Base-by-base conservation (phyloP, 1,140 invertebrate genomes). In the Thalassaphorura encarpata region DNA sequence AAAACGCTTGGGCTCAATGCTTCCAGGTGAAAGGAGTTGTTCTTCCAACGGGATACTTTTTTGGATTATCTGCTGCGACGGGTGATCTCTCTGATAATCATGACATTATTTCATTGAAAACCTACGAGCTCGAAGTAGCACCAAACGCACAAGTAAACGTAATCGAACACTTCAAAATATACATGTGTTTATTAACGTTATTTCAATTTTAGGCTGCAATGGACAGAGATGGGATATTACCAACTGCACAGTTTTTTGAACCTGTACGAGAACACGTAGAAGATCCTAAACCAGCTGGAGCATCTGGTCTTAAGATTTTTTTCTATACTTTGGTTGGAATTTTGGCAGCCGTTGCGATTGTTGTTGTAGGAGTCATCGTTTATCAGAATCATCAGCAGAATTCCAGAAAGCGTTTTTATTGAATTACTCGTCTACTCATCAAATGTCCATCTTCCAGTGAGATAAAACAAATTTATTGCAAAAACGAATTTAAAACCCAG, bases 61-160 rank as follows among this genome's bases (percentile, higher is more conserved):
- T 97, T 72, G 97, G 97, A 39, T 74, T 94, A 15, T 85, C 89
- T 0, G 91, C 96, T 15, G 94, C 92, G 1, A 99, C 97, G 3
- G 97, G 97, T 8, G 92, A 98, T 72, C 74, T 99, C 45, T 87
- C 84, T 43, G 96, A 99, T 77, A 96, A 91, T 71, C 96, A 99
- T 75, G 95, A 99, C 71, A 81, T 99, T 56, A 78, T 96, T 48
- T 84, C 89, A 8, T 77, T 99, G 45, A 88, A 90, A 73, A 79
- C 94, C 60, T 97, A 85, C 69, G 89, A 96, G 70, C 74, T 96
- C 50, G 89, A 93, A 68, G 40, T 40, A 39, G 54, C n/a, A n/a
- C n/a, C n/a, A n/a, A n/a, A 39, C 8, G n/a, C 2, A 21, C 24
- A 33, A 24, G 54, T 51, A 51, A 19, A 18, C 6, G 19, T 31